phyloP scores from a whole-genome alignment of 1,140 invertebrate genomes.

The Tetragnatha versicolor region DNA sequence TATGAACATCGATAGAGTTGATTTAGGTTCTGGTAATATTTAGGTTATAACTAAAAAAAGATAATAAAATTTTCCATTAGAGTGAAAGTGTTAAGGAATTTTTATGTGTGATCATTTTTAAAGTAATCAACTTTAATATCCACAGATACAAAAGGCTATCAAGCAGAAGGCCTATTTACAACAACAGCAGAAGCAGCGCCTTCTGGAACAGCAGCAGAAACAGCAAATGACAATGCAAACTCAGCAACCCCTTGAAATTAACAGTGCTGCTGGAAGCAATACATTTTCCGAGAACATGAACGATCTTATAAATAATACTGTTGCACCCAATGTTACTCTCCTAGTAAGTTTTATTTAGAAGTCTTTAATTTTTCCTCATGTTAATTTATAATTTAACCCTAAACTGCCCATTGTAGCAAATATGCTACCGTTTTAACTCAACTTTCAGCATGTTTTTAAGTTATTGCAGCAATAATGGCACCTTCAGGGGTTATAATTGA shows the following conservation, averaged over 20 bases:
- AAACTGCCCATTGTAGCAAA: too few species aligned
- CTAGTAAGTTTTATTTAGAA: conserved; percentile 64
- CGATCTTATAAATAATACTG: conserved; percentile 79
- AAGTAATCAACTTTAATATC: too few species aligned
- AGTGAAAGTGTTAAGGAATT: too few species aligned
- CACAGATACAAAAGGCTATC: not conserved
- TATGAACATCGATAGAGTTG: too few species aligned
- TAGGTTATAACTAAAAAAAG: too few species aligned
- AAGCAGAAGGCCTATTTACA: conserved; percentile 45
- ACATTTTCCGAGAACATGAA: conserved; percentile 75
- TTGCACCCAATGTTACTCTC: conserved; percentile 80
- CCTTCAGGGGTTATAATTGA: too few species aligned
- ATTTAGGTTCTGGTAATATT: too few species aligned
- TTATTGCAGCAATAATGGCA: too few species aligned
- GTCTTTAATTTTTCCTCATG: not conserved
- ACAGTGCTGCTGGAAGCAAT: conserved; percentile 69
- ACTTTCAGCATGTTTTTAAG: too few species aligned
- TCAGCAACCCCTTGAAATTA: conserved; percentile 67
- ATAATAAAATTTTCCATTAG: too few species aligned
- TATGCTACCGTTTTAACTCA: too few species aligned
- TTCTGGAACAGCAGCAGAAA: conserved; percentile 64
- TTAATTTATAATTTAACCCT: not conserved
- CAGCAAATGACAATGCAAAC: conserved; percentile 74
- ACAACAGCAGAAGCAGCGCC: conserved; percentile 73
- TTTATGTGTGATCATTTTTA: too few species aligned